phyloP scores from a whole-genome alignment of 2,797 vertebrate genomes.

The Aldrovandia affinis region DNA sequence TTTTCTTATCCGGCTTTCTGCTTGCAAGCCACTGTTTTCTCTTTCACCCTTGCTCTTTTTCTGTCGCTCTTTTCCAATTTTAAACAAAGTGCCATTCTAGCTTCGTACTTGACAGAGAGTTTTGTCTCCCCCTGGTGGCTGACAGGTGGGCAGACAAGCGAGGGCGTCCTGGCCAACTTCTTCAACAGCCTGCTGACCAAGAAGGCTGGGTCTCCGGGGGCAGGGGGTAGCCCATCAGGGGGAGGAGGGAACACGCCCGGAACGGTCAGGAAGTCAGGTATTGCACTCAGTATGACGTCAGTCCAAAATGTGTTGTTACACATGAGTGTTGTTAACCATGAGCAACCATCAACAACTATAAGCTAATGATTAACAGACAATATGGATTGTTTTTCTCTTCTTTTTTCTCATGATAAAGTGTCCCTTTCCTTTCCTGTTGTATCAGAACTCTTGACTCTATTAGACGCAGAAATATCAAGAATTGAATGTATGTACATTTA shows the following conservation, averaged over 20 bases:
- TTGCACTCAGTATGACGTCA: constrained; percentile 15
- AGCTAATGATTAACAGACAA: too few species aligned
- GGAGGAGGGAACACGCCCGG: constrained; percentile 85
- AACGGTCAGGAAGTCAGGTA: constrained; percentile 95
- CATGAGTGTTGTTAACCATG: too few species aligned
- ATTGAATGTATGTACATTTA: neutral
- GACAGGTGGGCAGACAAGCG: constrained; percentile 92
- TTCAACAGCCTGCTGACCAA: constrained; percentile 98
- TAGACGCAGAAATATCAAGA: neutral
- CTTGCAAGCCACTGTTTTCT: neutral
- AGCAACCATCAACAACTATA: too few species aligned
- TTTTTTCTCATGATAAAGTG: neutral
- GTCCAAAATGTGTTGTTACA: neutral
- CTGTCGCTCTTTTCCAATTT: neutral
- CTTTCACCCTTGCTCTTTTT: neutral
- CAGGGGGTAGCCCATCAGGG: constrained; percentile 77
- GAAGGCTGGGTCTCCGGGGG: constrained; percentile 90
- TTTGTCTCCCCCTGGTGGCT: neutral
- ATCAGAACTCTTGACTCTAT: neutral
- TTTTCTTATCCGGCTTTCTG: neutral
- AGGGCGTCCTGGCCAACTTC: constrained; percentile 97
- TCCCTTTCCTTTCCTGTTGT: neutral
- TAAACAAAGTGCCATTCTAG: neutral
- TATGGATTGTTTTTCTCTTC: too few species aligned
- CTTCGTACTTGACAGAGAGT: neutral